Evolutionary conservation across 2,113 vertebrate genomes (phyloP), one percentile per base, ranked within the genome.

Genomic region (Burhinus oedicnemus): DNA sequence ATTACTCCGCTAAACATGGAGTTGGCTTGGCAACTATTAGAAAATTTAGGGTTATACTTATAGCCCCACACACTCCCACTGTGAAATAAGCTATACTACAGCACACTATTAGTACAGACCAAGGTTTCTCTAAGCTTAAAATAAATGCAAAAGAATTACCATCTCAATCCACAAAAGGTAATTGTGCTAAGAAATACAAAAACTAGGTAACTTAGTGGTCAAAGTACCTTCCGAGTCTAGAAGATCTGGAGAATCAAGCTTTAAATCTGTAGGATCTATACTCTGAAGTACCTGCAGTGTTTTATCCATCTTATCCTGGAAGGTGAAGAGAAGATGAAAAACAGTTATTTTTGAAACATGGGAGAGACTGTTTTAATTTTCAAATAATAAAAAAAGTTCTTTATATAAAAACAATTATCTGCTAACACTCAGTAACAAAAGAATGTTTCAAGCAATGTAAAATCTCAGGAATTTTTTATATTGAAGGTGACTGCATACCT

Each of bases 271-370:
- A 47, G 99, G 99, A 95, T 99, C 99, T 93, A 99, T 99, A 76
- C 99, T 99, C 98, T 99, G 99, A 32, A 99, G 98, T 21, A 99
- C 97, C 51, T 98, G 98, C 93, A 99, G 96, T 0, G 99, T 97
- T 96, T 98, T 98, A 98, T 99, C 99, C 99, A 99, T 99, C 96
- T 99, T 99, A 23, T 97, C 98, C 99, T 99, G 96, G 42, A 97
- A 86, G 90, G 77, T 8, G 47, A 62, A 68, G 75, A 72, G 6
- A 78, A 64, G 49, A 42, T 93, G 49, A 68, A 45, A 34, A 95
- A 18, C 12, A 76, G 7, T 19, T 19, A 47, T 87, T 68, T 69
- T 58, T 71, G 64, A 71, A n/a, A 40, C 40, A 6, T 2, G n/a
- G 38, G 65, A 84, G 49, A 76, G 52, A 82, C 9, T 23, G 64